A percentile compares a stretch with the other conserved stretches of the same genome.
Conservation (phyloP, 1,140 invertebrate genomes). For the Calephelis nemesis region DNA sequence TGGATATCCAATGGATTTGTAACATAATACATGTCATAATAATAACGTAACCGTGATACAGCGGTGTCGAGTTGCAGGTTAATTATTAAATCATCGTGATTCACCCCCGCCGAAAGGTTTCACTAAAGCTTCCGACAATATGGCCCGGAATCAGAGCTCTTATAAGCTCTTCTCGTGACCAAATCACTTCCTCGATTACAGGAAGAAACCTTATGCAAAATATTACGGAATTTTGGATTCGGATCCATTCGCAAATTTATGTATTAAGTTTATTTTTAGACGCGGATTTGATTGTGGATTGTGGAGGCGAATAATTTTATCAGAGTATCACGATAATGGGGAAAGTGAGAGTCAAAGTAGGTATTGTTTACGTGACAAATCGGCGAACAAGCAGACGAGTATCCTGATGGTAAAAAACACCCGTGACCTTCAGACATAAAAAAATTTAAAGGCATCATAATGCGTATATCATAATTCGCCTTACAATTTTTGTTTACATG, state of each 20-base stretch:
- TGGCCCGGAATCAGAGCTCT: slow-evolving; percentile 62
- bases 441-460: too few relatives aligned
- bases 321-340: too few relatives aligned
- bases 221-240: slow-evolving; percentile 12
- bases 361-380: background rate
- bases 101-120: slow-evolving; percentile 52
- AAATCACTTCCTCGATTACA: slow-evolving; percentile 49
- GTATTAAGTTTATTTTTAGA: too few relatives aligned
- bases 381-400: too few relatives aligned
- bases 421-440: too few relatives aligned
- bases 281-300: too few relatives aligned
- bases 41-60: slow-evolving; percentile 26
- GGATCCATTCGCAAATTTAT: background rate
- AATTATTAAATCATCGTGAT: slow-evolving; percentile 55
- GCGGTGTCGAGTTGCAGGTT: slow-evolving; percentile 40
- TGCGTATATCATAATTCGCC: too few relatives aligned
- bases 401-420: too few relatives aligned
- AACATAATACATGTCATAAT: slow-evolving; percentile 28
- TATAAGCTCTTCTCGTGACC: slow-evolving; percentile 59
- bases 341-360: too few relatives aligned
- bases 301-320: too few relatives aligned
- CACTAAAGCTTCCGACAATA: slow-evolving; percentile 59
- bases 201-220: slow-evolving; percentile 61
- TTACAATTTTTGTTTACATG: too few relatives aligned
- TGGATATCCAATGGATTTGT: background rate